Evolutionary conservation across 53 echinoderm and acorn worm species (phyloP), one percentile per base, ranked within the genome.

Genomic region (Zoroaster sp.): DNA sequence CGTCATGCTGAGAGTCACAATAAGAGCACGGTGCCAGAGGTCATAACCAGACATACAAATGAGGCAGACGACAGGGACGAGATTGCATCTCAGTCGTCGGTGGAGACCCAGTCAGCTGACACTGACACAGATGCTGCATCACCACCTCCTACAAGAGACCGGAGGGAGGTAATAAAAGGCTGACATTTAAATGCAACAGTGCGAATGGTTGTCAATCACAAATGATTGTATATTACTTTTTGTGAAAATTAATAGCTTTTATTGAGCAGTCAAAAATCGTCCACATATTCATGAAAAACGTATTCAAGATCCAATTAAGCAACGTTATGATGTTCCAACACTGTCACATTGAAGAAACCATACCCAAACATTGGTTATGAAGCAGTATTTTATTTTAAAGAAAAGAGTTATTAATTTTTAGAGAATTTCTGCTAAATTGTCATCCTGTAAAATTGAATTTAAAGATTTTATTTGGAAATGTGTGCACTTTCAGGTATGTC

Each of bases 101-200:
- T 96, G 41, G 97, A 96, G 83, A 96, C 97, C 0, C 97, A 95
- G 76, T 96, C 97, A 6, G 97, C 93, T 20, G 97, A 96, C 69
- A 94, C 95, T 6, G 96, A 96, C 49, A 70, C 89, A 15, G 97
- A 96, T 30, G 86, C 79, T 10, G 52, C 78, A 23, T 89, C 89
- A 51, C 89, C 89, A 51, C 85, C 71, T 49, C 85, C 52, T 15
- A 70, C 21, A 40, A 89, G 47, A 47, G 37, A 69, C 33, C 69
- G 35, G 17, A 51, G 53, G 38, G 69, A 89, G 80, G 89, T 89
- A 88, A 55, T 59, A 28, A 28, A n/a, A n/a, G n/a, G n/a, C n/a
- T n/a, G n/a, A n/a, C n/a, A n/a, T n/a, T n/a, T n/a, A n/a, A n/a
- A n/a, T n/a, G n/a, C n/a, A n/a, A n/a, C n/a, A n/a, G 49, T 47